Evolutionary conservation across 1,140 invertebrate genomes (phyloP).

Genomic region (Neelides sp.): DNA sequence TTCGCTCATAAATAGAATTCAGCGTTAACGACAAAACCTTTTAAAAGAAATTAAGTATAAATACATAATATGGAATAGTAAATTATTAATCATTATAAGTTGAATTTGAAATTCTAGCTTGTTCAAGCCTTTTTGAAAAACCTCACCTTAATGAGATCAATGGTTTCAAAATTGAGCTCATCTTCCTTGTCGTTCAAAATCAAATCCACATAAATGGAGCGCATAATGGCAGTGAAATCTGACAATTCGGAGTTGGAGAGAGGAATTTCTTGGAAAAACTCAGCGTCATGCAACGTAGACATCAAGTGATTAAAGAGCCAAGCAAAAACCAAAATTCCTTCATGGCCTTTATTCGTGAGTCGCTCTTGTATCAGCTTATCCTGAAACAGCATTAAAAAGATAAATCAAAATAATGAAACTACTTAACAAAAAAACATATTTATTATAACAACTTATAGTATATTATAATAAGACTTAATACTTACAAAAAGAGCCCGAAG

Average conservation of each 20-base stretch:
- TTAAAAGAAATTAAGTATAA: background rate
- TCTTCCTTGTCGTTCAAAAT: background rate
- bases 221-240: too few species aligned
- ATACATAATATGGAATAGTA: background rate
- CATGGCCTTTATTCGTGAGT: too few species aligned
- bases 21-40: conserved; percentile 8
- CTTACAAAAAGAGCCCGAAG: conserved; percentile 63
- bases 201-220: background rate
- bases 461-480: conserved; percentile 38
- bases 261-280: conserved; percentile 48
- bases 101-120: too few species aligned
- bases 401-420: conserved; percentile 49
- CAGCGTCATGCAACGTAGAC: conserved; percentile 73
- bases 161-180: too few species aligned
- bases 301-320: conserved; percentile 68
- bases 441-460: too few species aligned
- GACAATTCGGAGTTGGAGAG: conserved; percentile 37
- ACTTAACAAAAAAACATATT: conserved; percentile 37
- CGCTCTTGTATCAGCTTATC: conserved; percentile 53
- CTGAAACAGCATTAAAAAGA: conserved; percentile 49
- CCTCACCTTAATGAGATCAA: background rate
- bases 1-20: conserved; percentile 22
- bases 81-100: conserved; percentile 30
- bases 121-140: background rate
- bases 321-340: conserved; percentile 70